Evolutionary conservation across 2,113 vertebrate species (phyloP), one percentile per base, ranked within the genome.

Genomic region (Cottus gobio): DNA sequence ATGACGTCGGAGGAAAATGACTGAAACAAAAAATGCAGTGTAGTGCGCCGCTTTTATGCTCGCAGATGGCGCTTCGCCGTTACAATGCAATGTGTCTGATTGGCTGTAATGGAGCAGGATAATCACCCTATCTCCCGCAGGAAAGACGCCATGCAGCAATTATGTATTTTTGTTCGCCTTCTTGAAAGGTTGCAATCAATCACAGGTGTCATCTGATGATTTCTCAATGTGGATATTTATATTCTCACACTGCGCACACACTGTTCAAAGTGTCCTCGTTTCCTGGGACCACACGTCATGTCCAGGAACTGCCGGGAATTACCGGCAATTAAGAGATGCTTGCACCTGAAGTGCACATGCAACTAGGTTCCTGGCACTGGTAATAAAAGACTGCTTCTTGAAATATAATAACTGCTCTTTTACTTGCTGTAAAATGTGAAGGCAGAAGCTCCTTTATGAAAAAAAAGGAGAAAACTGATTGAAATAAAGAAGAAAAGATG

Each of bases 111-210:
- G 37, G 68, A 86, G 85, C 75, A 39, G 67, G 60, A 80, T 89
- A 89, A 92, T 89, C 76, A 74, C 36, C 50, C 6, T 10, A 2
- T 60, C 66, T 62, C 50, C 22, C 34, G 4, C 20, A 34, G 63
- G 58, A 84, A 83, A 52, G 74, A 85, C 48, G 83, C 73, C 68
- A 80, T 54, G 84, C 39, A 24, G 18, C 70, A 87, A 93, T 92
- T 91, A 87, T 62, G 60, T 56, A 58, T 68, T 83, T 34, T 79
- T 85, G 67, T 77, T 75, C 76, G 9, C 44, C 58, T 70, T 78
- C 67, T 42, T 73, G 58, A 90, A 93, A 92, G 86, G 82, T 90
- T 87, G 83, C 79, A 90, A 87, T 92, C 87, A 93, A 83, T 90
- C 64, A 22, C 0, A 63, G 79, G 74, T 69, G 71, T 61, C 84